These are phyloP conservation scores for Sarcophaga variegata DNA, from an alignment of 2,888 invertebrate species.

Conservation along the genomic window DNA sequence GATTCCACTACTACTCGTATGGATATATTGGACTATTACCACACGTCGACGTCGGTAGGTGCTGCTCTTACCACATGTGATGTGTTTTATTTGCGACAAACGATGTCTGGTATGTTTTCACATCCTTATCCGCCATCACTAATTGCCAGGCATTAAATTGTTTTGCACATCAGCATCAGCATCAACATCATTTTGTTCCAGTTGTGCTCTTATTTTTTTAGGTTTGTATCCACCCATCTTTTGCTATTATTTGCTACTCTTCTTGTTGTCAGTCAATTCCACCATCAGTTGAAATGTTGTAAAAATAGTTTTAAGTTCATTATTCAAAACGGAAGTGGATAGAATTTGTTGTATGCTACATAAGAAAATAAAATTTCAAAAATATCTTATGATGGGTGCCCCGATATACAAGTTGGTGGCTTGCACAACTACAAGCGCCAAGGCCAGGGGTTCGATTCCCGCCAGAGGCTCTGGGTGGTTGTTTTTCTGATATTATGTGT, in stretches of 20 bases:
- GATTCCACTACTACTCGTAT: not conserved
- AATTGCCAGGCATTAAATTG: conserved; percentile 70
- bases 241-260: conserved; percentile 3
- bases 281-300: conserved; percentile 5
- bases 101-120: conserved; percentile 51
- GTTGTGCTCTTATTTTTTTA: conserved; percentile 31
- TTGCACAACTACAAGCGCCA: too few relatives aligned
- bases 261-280: not conserved
- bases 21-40: not conserved
- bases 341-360: not conserved
- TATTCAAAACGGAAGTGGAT: not conserved
- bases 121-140: conserved; percentile 63
- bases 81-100: conserved; percentile 13
- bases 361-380: too few relatives aligned
- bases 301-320: not conserved
- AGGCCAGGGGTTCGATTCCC: too few relatives aligned
- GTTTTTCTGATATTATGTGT: too few relatives aligned
- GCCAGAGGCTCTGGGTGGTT: too few relatives aligned
- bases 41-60: not conserved
- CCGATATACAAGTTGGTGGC: too few relatives aligned
- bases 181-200: conserved; percentile 20
- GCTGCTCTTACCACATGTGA: not conserved
- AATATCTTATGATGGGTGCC: too few relatives aligned
- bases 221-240: conserved; percentile 5
- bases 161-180: conserved; percentile 18